phyloP scores from a whole-genome alignment of 2,888 invertebrate genomes.

The Drosophila subsilvestris region DNA sequence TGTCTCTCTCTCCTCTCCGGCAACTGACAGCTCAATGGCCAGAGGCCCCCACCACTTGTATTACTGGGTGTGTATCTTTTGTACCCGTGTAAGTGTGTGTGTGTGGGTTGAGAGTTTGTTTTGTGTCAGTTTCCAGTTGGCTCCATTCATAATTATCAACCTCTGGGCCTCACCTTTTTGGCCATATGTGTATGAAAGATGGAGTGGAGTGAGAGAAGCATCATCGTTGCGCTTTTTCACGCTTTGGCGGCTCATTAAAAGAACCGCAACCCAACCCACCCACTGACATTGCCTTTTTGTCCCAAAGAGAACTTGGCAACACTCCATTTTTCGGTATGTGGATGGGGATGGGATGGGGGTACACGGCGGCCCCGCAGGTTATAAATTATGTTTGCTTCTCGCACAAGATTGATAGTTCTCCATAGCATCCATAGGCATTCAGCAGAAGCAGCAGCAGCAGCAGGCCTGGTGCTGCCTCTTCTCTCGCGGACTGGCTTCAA shows the following conservation, averaged over 20 bases:
- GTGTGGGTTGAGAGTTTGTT: conserved; percentile 73
- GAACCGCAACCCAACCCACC: conserved; percentile 25
- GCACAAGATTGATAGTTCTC: conserved; percentile 74
- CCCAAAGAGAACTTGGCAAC: conserved; percentile 19
- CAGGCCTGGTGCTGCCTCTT: not conserved
- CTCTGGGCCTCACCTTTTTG: conserved; percentile 40
- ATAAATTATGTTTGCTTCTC: conserved; percentile 76
- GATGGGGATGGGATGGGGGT: conserved; percentile 18
- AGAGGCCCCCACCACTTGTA: not conserved
- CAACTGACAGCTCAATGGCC: conserved; percentile 73
- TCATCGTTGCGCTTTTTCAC: conserved; percentile 75
- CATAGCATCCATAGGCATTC: conserved; percentile 33
- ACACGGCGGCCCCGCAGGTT: conserved; percentile 44
- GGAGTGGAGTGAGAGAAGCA: conserved; percentile 1
- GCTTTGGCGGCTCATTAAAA: conserved; percentile 78
- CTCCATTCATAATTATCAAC: conserved; percentile 76
- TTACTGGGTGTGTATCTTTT: not conserved
- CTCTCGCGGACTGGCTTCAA: conserved; percentile 32
- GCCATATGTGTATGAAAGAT: conserved; percentile 8
- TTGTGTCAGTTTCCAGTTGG: conserved; percentile 75
- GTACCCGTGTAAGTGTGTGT: conserved; percentile 24
- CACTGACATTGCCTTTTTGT: conserved; percentile 31
- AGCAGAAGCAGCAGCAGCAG: not conserved
- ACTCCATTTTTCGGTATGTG: conserved; percentile 2
- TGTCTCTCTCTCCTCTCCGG: conserved; percentile 38